phyloP scores from a whole-genome alignment of 1,140 invertebrate species.

The Ips typographus region DNA sequence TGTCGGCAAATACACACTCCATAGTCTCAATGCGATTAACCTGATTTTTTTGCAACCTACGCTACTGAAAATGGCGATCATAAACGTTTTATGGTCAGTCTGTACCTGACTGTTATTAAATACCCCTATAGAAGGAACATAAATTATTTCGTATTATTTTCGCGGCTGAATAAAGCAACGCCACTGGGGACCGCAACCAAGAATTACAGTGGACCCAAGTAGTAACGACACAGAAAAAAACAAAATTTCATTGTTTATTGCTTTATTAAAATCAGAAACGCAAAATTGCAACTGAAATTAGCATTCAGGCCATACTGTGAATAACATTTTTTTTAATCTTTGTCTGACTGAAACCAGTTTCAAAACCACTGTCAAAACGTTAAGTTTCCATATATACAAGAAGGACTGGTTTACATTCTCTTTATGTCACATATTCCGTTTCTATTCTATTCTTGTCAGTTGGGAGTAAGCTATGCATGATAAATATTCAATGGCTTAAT shows the following conservation, averaged over 20 bases:
- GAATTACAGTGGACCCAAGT: not conserved
- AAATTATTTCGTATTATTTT: conserved; percentile 23
- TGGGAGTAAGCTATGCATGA: conserved; percentile 34
- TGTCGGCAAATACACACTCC: not conserved
- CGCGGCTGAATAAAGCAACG: conserved; percentile 25
- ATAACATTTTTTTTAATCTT: no score
- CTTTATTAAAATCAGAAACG: no score
- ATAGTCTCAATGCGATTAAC: conserved; percentile 15
- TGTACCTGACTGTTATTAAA: conserved; percentile 27
- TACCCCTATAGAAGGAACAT: conserved; percentile 28
- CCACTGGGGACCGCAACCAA: conserved; percentile 20
- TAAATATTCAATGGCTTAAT: conserved; percentile 39
- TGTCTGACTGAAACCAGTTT: no score
- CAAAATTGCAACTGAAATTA: no score
- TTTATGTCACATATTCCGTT: conserved; percentile 38
- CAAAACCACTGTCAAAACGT: conserved; percentile 4
- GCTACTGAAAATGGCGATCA: conserved; percentile 18
- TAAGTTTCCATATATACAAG: conserved; percentile 35
- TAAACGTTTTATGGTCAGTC: conserved; percentile 23
- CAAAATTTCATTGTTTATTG: no score
- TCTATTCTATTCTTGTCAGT: conserved; percentile 37
- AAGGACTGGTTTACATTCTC: conserved; percentile 38
- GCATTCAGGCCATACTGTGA: no score
- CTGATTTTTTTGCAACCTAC: conserved; percentile 16
- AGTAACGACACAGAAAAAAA: no score